These are phyloP conservation scores for Salvator merianae DNA, from an alignment of 2,113 vertebrate genomes.

Conservation along the genomic window DNA sequence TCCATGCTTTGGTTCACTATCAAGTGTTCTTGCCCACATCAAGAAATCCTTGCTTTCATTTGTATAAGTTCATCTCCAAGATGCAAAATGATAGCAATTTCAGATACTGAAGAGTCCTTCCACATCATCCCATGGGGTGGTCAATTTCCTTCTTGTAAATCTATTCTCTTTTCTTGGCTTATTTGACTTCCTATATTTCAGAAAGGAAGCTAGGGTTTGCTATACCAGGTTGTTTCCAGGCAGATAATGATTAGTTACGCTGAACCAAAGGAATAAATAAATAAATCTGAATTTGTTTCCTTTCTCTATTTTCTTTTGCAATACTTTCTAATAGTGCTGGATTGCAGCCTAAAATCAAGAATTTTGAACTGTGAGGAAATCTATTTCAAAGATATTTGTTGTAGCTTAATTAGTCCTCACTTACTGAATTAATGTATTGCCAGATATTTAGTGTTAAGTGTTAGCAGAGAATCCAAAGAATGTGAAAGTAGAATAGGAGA, in stretches of 20 bases:
- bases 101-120: not conserved
- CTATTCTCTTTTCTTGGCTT: not conserved
- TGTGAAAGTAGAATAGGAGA: constrained; percentile 11
- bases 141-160: not conserved
- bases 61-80: not conserved
- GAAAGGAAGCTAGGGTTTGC: not conserved
- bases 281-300: not conserved
- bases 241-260: not conserved
- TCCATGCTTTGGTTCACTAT: not conserved
- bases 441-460: not conserved
- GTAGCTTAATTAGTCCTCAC: not conserved
- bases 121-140: not conserved
- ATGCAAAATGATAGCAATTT: not conserved
- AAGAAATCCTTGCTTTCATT: not conserved
- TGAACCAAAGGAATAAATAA: not conserved
- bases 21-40: not conserved
- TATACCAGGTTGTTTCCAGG: not conserved
- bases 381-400: not conserved
- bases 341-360: not conserved
- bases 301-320: not conserved
- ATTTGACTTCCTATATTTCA: not conserved
- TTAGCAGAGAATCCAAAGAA: constrained; percentile 2
- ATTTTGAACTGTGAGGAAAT: constrained; percentile 10
- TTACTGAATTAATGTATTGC: not conserved
- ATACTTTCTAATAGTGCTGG: constrained; percentile 3